Conservation (phyloP, 2,888 invertebrate genomes). For the Malthinus flaveolus region DNA sequence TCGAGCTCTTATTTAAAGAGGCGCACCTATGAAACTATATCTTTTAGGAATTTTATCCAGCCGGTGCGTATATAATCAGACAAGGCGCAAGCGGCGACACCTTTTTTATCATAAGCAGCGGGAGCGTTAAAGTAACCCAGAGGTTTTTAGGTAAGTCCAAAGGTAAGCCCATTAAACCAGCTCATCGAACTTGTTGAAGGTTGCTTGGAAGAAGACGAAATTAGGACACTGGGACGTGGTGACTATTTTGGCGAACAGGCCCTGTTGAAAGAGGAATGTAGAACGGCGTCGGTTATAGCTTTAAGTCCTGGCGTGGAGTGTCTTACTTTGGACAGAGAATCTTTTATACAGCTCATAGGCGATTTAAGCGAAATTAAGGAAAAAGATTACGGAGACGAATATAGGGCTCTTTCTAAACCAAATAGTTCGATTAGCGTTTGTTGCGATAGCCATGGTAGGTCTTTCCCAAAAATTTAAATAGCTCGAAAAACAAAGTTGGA, state of each 20-base stretch:
- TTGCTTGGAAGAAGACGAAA: constrained; percentile 59
- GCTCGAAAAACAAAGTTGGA: constrained; percentile 7
- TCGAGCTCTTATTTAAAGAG: neutral
- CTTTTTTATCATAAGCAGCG: constrained; percentile 67
- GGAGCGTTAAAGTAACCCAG: constrained; percentile 60
- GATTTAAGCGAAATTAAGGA: constrained; percentile 74
- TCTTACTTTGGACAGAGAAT: constrained; percentile 67
- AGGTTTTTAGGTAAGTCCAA: constrained; percentile 49
- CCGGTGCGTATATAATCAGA: constrained; percentile 65
- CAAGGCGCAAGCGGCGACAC: constrained; percentile 68
- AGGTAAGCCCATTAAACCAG: neutral
- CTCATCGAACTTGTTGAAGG: constrained; percentile 35
- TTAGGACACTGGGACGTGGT: constrained; percentile 60
- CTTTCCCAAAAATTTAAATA: neutral
- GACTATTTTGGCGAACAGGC: constrained; percentile 72
- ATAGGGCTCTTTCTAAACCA: constrained; percentile 54
- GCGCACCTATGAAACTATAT: constrained; percentile 14
- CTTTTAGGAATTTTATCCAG: constrained; percentile 63
- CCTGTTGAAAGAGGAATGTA: constrained; percentile 65
- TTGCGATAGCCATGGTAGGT: constrained; percentile 41
- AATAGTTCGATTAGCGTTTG: constrained; percentile 50
- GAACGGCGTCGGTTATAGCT: constrained; percentile 71
- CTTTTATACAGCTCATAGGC: constrained; percentile 75
- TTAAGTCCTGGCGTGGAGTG: constrained; percentile 66
- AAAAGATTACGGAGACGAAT: constrained; percentile 73